Base-by-base conservation (phyloP, 2,888 invertebrate species). In the Rapana venosa region DNA sequence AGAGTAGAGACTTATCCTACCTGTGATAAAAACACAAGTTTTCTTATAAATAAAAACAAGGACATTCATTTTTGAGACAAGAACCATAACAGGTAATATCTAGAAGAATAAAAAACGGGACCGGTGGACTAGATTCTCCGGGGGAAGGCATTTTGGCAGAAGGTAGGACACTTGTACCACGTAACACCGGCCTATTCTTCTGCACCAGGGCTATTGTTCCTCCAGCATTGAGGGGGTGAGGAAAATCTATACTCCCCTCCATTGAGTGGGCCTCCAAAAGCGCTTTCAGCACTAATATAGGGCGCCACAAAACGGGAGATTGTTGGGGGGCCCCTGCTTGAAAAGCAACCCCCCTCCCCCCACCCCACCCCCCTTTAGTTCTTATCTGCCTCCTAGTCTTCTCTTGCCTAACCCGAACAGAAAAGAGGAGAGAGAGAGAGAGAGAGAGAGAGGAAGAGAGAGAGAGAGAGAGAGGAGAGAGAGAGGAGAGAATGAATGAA, bases 391-490 rank as follows among this genome's bases (percentile, higher is more conserved):
- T 61, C 61, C 61, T 61, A n/a, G n/a, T 74, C 74, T 74, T 74
- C n/a, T 74, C 26, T 77, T 77, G 77, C 77, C 32, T 77, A 77
- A 77, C 77, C 77, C 13, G 77, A 77, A 77, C 77, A 77, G 77
- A 77, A 77, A 11, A 77, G 58, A 58, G 15, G 11, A 58, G 11
- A 58, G 15, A 15, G 15, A n/a, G n/a, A 15, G 58, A 58, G 58
- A 15, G 58, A 58, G 58, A 15, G 15, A 15, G 58, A 58, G 58
- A 58, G 58, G 58, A 58, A 58, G 58, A 15, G 58, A 58, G 58
- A 58, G 58, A 58, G 58, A 58, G 58, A 58, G 58, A 58, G 58
- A 58, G 58, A 58, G 58, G 15, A 58, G 58, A 15, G 58, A 22
- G 22, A 22, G 22, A 22, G 15, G 61, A 61, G 61, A 22, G 61